Conservation (phyloP, 1,140 invertebrate species). For the Drosophila pachea region DNA sequence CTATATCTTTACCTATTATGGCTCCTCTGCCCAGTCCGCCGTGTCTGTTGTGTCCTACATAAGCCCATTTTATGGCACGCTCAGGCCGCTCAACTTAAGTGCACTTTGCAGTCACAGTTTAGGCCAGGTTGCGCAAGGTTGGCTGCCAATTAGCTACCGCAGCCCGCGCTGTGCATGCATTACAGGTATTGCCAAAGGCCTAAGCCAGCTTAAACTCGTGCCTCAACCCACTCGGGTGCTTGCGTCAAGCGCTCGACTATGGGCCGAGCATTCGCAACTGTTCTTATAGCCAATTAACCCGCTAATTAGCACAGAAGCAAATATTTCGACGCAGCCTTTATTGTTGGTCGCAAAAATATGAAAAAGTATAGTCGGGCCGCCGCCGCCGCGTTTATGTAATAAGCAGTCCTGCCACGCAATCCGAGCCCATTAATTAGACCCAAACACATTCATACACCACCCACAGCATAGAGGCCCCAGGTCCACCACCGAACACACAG, state of each 20-base stretch:
- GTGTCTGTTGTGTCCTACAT: slow-evolving; percentile 7
- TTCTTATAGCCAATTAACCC: slow-evolving; percentile 72
- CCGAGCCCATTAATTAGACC: slow-evolving; percentile 68
- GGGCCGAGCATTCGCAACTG: slow-evolving; percentile 20
- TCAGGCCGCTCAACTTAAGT: slow-evolving; percentile 55
- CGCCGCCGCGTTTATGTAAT: slow-evolving; percentile 39
- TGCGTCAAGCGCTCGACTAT: background rate
- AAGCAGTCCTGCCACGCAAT: slow-evolving; percentile 46
- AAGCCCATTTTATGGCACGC: slow-evolving; percentile 45
- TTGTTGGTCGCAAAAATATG: slow-evolving; percentile 44
- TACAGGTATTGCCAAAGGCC: slow-evolving; percentile 24
- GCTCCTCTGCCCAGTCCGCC: background rate
- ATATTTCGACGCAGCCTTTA: slow-evolving; percentile 45
- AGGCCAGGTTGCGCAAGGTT: slow-evolving; percentile 9
- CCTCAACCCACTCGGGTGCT: slow-evolving; percentile 5
- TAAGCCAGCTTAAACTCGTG: slow-evolving; percentile 47
- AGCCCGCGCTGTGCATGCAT: slow-evolving; percentile 25
- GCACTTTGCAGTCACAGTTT: slow-evolving; percentile 52
- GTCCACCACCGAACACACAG: slow-evolving; percentile 5
- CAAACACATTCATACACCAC: slow-evolving; percentile 15
- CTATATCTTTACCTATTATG: slow-evolving; percentile 19
- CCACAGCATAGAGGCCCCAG: background rate
- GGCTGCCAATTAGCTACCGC: slow-evolving; percentile 57
- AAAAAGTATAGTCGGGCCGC: slow-evolving; percentile 36
- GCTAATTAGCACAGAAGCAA: slow-evolving; percentile 73